Percentiles rank a stretch among this genome's conserved stretches.
These are phyloP conservation scores for Aldabrachelys gigantea DNA, from an alignment of 2,113 vertebrate species.

Conservation along the genomic window DNA sequence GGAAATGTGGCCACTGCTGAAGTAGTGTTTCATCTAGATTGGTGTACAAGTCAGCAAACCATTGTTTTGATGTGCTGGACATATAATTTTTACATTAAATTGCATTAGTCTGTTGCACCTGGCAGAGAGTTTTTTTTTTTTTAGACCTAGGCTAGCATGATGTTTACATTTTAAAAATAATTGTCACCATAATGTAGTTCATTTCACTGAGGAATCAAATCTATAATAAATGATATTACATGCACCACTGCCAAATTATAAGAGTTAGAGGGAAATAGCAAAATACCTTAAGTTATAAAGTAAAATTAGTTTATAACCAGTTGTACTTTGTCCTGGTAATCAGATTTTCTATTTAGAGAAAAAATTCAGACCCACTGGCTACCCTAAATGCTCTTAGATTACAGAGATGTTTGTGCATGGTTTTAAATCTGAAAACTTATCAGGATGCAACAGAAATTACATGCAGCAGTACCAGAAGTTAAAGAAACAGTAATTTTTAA, in stretches of 20 bases:
- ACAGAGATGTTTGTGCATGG: not conserved
- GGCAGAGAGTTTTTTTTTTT: not conserved
- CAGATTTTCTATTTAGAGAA: not conserved
- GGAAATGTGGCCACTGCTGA: not conserved
- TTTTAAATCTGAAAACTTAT: not conserved
- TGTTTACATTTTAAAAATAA: not conserved
- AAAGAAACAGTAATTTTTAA: not conserved
- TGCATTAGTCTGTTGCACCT: not conserved
- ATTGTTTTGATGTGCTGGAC: not conserved
- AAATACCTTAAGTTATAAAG: not conserved
- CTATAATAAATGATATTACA: too few relatives aligned
- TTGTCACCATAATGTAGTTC: not conserved
- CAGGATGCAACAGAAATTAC: not conserved
- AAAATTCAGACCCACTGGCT: not conserved
- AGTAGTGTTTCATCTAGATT: not conserved
- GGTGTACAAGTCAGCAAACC: accelerated
- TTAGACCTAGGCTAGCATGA: not conserved
- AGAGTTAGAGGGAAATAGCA: not conserved
- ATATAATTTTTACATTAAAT: not conserved
- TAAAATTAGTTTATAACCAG: not conserved
- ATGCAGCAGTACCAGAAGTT: not conserved
- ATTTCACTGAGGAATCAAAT: too few relatives aligned
- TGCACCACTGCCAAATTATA: not conserved
- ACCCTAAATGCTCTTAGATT: not conserved
- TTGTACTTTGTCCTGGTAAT: not conserved